Conservation (phyloP, 2,888 invertebrate species). For the Hyalella azteca region DNA sequence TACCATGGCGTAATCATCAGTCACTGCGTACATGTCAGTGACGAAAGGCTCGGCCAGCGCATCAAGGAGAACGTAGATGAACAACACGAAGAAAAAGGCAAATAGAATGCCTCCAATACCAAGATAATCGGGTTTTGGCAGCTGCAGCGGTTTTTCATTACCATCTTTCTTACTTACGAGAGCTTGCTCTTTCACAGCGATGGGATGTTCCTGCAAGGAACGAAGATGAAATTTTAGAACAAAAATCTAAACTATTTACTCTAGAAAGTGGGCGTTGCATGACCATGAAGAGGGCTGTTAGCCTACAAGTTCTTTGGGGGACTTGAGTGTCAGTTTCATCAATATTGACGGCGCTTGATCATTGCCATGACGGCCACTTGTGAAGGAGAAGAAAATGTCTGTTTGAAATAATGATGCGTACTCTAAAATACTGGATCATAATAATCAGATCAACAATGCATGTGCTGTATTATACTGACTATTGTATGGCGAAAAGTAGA, state of each 20-base stretch:
- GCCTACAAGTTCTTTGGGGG: too few species aligned
- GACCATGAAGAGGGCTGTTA: too few species aligned
- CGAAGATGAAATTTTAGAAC: background rate
- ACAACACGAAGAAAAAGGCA: slow-evolving; percentile 47
- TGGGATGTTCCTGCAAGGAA: slow-evolving; percentile 49
- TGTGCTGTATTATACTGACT: too few species aligned
- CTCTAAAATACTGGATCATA: background rate
- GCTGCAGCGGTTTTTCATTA: slow-evolving; percentile 4
- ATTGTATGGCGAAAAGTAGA: too few species aligned
- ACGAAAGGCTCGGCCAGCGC: slow-evolving; percentile 72
- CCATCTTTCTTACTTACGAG: background rate
- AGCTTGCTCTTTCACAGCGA: slow-evolving; percentile 51
- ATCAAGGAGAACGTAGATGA: slow-evolving; percentile 52
- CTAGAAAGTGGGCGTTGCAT: too few species aligned
- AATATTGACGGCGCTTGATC: too few species aligned
- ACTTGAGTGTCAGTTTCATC: too few species aligned
- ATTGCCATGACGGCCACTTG: too few species aligned
- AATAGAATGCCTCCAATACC: slow-evolving; percentile 43
- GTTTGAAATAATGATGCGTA: background rate
- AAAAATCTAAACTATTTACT: too few species aligned
- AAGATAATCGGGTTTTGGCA: slow-evolving; percentile 48
- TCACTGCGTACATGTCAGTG: slow-evolving; percentile 89
- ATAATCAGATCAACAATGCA: slow-evolving; percentile 8
- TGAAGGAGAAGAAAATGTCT: slow-evolving; percentile 7
- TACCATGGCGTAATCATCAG: slow-evolving; percentile 75